Conservation (phyloP, 2,888 invertebrate genomes). For the Cryptophagus acutangulus region DNA sequence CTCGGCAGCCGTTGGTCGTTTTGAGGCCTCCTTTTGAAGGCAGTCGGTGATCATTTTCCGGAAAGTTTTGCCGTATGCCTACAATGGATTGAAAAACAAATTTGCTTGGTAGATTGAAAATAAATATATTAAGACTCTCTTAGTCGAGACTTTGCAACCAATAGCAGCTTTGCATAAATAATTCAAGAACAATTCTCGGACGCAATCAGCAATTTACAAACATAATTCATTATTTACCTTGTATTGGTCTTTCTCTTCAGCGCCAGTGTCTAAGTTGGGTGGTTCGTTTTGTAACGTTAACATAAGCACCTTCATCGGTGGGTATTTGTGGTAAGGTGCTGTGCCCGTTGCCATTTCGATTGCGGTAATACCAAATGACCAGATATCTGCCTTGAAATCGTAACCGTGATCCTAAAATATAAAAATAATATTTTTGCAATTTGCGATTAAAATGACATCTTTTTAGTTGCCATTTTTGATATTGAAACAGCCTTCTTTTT, state of each 20-base stretch:
- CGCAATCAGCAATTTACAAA: background rate
- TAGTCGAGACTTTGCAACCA: too few species aligned
- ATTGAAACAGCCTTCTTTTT: too few species aligned
- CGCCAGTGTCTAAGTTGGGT: constrained; percentile 89
- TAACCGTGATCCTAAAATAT: constrained; percentile 83
- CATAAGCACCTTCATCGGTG: constrained; percentile 99
- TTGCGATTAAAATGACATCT: too few species aligned
- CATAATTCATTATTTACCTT: constrained; percentile 51
- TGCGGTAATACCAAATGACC: constrained; percentile 94
- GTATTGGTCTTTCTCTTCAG: constrained; percentile 96
- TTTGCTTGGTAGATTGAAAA: background rate
- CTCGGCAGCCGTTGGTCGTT: constrained; percentile 92
- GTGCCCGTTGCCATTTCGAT: constrained; percentile 98
- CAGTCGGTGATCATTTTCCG: constrained; percentile 96
- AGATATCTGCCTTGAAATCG: constrained; percentile 94
- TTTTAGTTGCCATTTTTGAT: too few species aligned
- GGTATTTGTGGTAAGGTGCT: constrained; percentile 97
- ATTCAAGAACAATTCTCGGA: background rate
- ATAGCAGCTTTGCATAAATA: background rate
- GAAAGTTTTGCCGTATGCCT: constrained; percentile 92
- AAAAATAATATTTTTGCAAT: background rate
- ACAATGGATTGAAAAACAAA: constrained; percentile 13
- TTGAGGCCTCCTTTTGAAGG: constrained; percentile 90
- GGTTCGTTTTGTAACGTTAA: constrained; percentile 97
- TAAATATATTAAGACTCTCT: too few species aligned